Percentiles rank a stretch among this genome's conserved stretches.
These are phyloP conservation scores for Drosophila kambysellisi DNA, from an alignment of 2,888 invertebrate species.

Conservation along the genomic window DNA sequence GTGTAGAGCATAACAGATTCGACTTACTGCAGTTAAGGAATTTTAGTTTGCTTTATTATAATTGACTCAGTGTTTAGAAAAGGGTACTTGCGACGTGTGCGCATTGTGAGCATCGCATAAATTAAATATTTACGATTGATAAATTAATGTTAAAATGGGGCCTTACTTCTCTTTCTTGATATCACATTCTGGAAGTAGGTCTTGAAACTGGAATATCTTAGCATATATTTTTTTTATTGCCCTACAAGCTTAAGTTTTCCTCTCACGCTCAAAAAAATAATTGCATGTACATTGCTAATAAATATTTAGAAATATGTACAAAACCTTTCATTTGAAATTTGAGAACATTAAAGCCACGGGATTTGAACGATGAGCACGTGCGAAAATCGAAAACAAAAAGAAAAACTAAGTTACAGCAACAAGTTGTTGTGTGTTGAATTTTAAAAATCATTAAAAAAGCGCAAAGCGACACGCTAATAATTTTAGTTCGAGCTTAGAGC, in stretches of 20 bases:
- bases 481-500: slow-evolving; percentile 77
- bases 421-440: slow-evolving; percentile 22
- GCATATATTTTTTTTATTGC: slow-evolving; percentile 30
- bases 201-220: slow-evolving; percentile 24
- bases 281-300: slow-evolving; percentile 70
- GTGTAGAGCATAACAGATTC: slow-evolving; percentile 3
- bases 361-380: slow-evolving; percentile 37
- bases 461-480: slow-evolving; percentile 63
- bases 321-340: slow-evolving; percentile 60
- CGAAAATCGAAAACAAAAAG: slow-evolving; percentile 33
- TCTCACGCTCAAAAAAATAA: slow-evolving; percentile 59
- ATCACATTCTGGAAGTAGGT: slow-evolving; percentile 27
- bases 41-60: slow-evolving; percentile 25
- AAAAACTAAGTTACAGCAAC: slow-evolving; percentile 44
- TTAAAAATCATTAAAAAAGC: slow-evolving; percentile 73
- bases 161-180: slow-evolving; percentile 19
- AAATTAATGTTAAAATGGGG: slow-evolving; percentile 30
- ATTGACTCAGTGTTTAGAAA: slow-evolving; percentile 20
- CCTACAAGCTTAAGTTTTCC: slow-evolving; percentile 10
- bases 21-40: not conserved
- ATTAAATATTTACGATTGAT: slow-evolving; percentile 46
- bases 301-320: slow-evolving; percentile 66
- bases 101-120: slow-evolving; percentile 39
- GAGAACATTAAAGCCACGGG: slow-evolving; percentile 25
- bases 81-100: slow-evolving; percentile 40